phyloP scores from a whole-genome alignment of 30 jellyfish, hydroid and myxozoan species.

The Aurelia sp. region DNA sequence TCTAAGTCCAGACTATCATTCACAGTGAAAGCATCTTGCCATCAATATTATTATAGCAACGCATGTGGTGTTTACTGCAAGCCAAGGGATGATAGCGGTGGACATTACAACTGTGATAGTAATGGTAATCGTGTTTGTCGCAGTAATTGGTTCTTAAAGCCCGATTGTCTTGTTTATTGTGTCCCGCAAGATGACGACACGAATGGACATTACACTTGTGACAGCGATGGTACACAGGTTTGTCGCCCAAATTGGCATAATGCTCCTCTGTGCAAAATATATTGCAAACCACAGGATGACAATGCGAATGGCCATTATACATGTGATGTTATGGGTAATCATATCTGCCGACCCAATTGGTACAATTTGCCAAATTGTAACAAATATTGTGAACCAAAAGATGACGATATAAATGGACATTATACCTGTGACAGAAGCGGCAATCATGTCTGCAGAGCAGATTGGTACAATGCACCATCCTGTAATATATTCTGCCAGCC shows the following conservation, averaged over 20 bases:
- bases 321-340: constrained; percentile 35
- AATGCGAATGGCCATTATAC: constrained; percentile 28
- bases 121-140: not conserved
- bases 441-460: constrained; percentile 29
- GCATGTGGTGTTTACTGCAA: not conserved
- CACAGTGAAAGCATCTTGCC: too few species aligned
- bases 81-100: not conserved
- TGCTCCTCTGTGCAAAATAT: constrained; percentile 14
- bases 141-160: not conserved
- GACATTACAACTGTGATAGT: constrained; percentile 11
- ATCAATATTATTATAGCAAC: too few species aligned
- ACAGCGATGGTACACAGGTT: constrained; percentile 26
- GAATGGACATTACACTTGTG: constrained; percentile 55
- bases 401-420: constrained; percentile 50
- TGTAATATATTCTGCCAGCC: constrained; percentile 57
- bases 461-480: constrained; percentile 36
- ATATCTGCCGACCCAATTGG: constrained; percentile 54
- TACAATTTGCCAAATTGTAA: constrained; percentile 35
- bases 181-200: constrained; percentile 13
- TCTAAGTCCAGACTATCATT: too few species aligned
- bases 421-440: constrained; percentile 64
- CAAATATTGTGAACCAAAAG: constrained; percentile 25
- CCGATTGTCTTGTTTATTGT: constrained; percentile 24
- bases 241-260: constrained; percentile 45
- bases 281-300: constrained; percentile 27